Base-by-base conservation (phyloP, 2,797 vertebrate genomes). In the Aeoliscus strigatus region DNA sequence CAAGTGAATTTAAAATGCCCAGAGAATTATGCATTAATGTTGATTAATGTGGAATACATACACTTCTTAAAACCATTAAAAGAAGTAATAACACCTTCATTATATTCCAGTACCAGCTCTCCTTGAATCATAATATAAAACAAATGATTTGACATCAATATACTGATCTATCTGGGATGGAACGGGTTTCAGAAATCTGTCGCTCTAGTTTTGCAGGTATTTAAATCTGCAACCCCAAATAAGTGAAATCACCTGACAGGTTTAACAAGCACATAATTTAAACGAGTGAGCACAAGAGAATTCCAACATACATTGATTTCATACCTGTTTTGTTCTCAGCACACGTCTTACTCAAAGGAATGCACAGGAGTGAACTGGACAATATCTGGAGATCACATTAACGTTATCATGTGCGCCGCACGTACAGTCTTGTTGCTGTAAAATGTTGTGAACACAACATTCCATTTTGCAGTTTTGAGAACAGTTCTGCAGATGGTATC, bases 141-240 rank as follows among this genome's bases (percentile, higher is more conserved):
- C 74, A 72, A 78, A 59, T 14, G 55, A 50, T 71, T 57, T 83
- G 81, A 85, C 81, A 82, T 83, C 79, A 82, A 71, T 72, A 72
- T 66, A 44, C 65, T 75, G 30, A 39, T 53, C 39, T 55, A 51
- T 70, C 38, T 48, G 57, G 36, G 35, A 56, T 71, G 41, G 10
- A 54, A 57, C 60, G 46, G 34, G 15, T 62, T 39, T 58, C 42
- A 50, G 2, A 16, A 35, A 72, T 57, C 43, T 47, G 31, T 35
- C 16, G 28, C 17, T 59, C 58, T 39, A 38, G 3, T 45, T 62
- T 60, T 27, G 44, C 46, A 60, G 46, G 53, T 25, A 24, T 74
- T 27, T 60, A 13, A 34, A 39, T 54, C 35, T 47, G 32, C n/a
- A n/a, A n/a, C n/a, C n/a, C n/a, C n/a, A n/a, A n/a, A n/a, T n/a